Evolutionary conservation across 2,113 vertebrate genomes (phyloP).

Genomic region (Rhadina sibilatrix): DNA sequence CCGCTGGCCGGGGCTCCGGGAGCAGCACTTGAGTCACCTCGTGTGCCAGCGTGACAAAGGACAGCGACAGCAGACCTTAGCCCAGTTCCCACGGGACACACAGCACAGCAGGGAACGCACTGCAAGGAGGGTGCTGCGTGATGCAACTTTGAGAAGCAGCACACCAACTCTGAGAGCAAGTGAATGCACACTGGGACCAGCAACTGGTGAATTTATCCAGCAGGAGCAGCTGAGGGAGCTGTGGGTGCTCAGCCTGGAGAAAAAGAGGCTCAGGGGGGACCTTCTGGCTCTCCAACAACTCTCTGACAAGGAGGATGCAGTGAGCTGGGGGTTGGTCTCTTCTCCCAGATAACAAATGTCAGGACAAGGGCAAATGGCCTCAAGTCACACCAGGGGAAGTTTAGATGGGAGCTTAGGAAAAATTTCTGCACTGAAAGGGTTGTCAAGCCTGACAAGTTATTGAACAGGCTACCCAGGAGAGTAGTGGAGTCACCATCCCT

Average conservation of each 20-base stretch:
- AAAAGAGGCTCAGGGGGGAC: not conserved
- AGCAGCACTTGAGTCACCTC: accelerated
- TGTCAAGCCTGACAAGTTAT: not conserved
- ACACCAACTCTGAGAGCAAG: not conserved
- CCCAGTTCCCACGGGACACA: not conserved
- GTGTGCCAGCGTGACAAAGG: not conserved
- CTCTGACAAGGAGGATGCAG: too few species aligned
- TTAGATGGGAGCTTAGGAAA: not conserved
- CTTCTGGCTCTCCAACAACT: not conserved
- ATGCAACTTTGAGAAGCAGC: not conserved
- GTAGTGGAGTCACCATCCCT: not conserved
- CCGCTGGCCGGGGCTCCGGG: not conserved
- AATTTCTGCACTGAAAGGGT: not conserved
- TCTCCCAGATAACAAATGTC: not conserved
- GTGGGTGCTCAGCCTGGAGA: not conserved
- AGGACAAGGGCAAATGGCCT: not conserved
- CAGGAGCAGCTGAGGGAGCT: not conserved
- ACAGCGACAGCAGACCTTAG: accelerated
- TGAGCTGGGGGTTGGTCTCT: not conserved
- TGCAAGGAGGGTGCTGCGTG: not conserved
- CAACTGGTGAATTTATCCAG: too few species aligned
- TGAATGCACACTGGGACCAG: not conserved
- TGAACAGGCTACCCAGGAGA: not conserved
- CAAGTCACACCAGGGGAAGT: not conserved
- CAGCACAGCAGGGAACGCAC: not conserved